These are phyloP conservation scores for Prostheceraeus crozeri DNA, from an alignment of 2,888 invertebrate genomes.

Conservation along the genomic window DNA sequence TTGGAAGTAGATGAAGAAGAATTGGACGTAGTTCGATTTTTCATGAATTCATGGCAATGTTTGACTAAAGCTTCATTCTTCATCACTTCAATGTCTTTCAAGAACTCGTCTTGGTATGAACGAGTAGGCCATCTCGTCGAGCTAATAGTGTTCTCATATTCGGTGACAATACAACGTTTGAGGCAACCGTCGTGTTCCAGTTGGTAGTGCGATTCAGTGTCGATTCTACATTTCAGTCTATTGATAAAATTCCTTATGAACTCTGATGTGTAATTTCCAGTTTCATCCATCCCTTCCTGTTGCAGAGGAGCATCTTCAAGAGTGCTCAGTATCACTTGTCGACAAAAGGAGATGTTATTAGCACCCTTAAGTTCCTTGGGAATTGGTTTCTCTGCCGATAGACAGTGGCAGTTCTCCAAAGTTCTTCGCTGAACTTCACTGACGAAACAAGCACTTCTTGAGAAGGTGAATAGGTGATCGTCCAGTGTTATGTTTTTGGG, in stretches of 20 bases:
- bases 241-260: too few species aligned
- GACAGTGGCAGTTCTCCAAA: conserved; percentile 31
- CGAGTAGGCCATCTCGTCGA: conserved; percentile 38
- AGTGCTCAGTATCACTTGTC: too few species aligned
- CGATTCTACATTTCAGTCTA: too few species aligned
- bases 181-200: not conserved
- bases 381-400: conserved; percentile 2
- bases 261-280: not conserved
- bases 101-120: conserved; percentile 14
- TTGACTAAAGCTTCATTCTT: not conserved
- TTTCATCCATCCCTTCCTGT: too few species aligned
- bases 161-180: conserved; percentile 33
- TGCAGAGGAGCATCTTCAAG: not conserved
- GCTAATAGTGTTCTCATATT: conserved; percentile 37
- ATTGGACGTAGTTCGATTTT: too few species aligned
- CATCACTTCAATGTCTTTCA: not conserved
- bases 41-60: not conserved
- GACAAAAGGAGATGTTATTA: too few species aligned
- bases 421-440: conserved; percentile 22
- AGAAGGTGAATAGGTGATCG: conserved; percentile 23
- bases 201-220: too few species aligned
- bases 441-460: conserved; percentile 30
- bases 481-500: conserved; percentile 21
- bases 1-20: too few species aligned
- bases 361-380: too few species aligned